Evolutionary conservation across 2,797 vertebrate species (phyloP).

Genomic region (Nasua narica): DNA sequence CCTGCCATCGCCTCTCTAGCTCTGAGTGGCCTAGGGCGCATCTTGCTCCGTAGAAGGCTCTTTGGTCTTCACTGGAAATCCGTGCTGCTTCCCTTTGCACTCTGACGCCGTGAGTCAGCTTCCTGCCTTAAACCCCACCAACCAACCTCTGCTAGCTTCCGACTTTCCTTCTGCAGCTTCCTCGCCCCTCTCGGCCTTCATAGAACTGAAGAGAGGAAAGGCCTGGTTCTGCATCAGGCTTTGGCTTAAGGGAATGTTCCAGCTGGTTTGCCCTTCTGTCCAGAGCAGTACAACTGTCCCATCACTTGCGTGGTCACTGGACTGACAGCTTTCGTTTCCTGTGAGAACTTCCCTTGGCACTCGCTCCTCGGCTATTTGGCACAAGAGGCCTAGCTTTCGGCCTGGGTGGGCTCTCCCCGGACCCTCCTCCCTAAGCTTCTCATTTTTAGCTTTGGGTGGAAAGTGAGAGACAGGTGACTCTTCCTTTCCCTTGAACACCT

Average conservation of each 20-base stretch:
- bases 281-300: background rate
- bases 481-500: background rate
- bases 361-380: background rate
- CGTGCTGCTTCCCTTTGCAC: fast-evolving
- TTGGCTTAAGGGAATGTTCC: background rate
- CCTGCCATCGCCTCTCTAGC: background rate
- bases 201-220: background rate
- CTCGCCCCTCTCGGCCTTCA: background rate
- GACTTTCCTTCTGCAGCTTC: background rate
- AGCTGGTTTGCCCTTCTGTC: background rate
- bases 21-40: background rate
- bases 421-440: background rate
- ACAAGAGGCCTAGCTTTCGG: background rate
- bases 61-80: background rate
- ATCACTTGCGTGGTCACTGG: background rate
- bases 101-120: background rate
- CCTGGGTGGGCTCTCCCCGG: background rate
- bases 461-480: background rate
- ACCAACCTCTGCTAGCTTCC: background rate
- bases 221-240: background rate
- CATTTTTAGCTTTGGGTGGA: background rate
- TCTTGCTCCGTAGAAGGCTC: background rate
- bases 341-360: background rate
- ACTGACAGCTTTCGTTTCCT: background rate
- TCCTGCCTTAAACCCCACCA: background rate